Base-by-base conservation (phyloP, 2,888 invertebrate genomes). In the Drosophila atripex region DNA sequence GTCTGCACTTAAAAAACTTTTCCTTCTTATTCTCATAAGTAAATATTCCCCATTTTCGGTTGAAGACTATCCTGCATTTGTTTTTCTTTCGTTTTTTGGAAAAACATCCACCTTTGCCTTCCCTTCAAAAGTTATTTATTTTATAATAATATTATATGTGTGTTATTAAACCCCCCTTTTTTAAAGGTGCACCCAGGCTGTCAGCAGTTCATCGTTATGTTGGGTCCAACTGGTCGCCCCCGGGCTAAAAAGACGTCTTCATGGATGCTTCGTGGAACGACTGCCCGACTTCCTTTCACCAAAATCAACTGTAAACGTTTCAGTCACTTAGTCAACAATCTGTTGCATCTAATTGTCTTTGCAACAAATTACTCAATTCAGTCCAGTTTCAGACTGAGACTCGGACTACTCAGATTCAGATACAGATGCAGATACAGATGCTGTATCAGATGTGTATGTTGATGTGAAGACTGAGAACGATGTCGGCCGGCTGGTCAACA, bases 261-360 rank as follows among this genome's bases (percentile, higher is more conserved):
- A 59, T 70, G 69, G 50, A 23, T 23, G n/a, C 55, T 12, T 43
- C 21, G 43, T 43, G 43, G 51, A 41, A 47, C 23, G 32, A 47
- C 21, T 50, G 12, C 46, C 32, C 45, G 39, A 51, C 50, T 52
- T 56, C 68, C 64, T 68, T 64, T 61, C 63, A 61, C 51, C 52
- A 52, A 59, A 66, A 58, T 75, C 73, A 71, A 69, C 52, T 46
- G 68, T 73, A 74, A 86, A 71, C 78, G 79, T 71, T 84, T 73
- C 83, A 73, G 86, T 80, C 84, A 77, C 76, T 84, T 84, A 83
- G 84, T 84, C 86, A 84, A 77, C 84, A 84, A 86, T 84, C 86
- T 84, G 86, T 78, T 80, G 86, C 86, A 84, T 86, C 86, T 84
- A 80, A 84, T 84, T 82, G 85, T 82, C 75, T 82, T 65, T 85